Evolutionary conservation across 2,888 invertebrate species (phyloP).

Genomic region (Aphelenchoides bicaudatus): DNA sequence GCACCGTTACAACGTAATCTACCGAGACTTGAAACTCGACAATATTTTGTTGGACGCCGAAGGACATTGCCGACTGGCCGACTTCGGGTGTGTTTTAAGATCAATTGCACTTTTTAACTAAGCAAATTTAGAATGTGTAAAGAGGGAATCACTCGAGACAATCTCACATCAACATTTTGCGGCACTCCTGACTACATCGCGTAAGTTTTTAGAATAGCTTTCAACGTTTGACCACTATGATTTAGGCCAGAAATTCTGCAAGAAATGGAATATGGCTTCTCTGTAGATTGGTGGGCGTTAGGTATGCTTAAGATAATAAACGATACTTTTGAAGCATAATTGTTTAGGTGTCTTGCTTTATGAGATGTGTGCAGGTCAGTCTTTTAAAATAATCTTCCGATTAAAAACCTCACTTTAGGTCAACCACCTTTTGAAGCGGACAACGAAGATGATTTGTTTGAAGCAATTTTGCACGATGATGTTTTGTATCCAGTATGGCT

Average conservation of each 20-base stretch:
- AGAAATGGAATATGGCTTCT: conserved; percentile 74
- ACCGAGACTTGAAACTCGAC: conserved; percentile 92
- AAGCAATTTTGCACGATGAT: conserved; percentile 94
- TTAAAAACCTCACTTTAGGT: no score
- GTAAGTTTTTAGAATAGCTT: conserved; percentile 66
- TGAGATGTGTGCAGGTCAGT: conserved; percentile 99
- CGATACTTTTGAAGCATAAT: no score
- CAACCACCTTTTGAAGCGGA: conserved; percentile 99
- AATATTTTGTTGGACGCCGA: conserved; percentile 87
- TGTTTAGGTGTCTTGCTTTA: no score
- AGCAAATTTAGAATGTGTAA: conserved; percentile 99
- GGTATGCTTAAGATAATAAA: conserved; percentile 69
- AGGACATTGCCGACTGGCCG: conserved; percentile 63
- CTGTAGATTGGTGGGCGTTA: conserved; percentile 79
- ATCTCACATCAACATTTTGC: conserved; percentile 91
- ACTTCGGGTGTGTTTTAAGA: no score
- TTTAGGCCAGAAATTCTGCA: conserved; percentile 72
- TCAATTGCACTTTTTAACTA: no score
- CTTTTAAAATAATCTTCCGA: no score
- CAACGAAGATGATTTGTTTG: conserved; percentile 98
- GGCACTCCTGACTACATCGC: conserved; percentile 96
- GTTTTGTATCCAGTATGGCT: conserved; percentile 97
- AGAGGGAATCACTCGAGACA: conserved; percentile 83
- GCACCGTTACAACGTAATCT: conserved; percentile 92
- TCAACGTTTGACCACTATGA: neutral